These are phyloP conservation scores for Cochlearius cochlearius DNA, from an alignment of 2,113 vertebrate genomes.

Conservation along the genomic window DNA sequence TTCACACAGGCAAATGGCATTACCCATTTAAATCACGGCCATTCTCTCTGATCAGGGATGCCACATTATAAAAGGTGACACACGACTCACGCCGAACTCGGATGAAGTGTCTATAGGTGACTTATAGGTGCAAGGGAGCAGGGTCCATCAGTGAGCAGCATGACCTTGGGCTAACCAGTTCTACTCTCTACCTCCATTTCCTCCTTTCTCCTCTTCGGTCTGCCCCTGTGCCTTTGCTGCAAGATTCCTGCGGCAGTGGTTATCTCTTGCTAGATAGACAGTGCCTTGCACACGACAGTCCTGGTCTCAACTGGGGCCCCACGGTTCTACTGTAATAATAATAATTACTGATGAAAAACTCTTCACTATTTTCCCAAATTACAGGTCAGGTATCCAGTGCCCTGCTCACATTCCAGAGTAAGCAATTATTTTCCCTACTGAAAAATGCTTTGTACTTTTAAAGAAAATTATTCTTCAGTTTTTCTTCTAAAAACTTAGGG, in stretches of 20 bases:
- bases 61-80: accelerated
- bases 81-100: accelerated
- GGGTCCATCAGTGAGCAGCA: neutral
- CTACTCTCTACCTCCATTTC: neutral
- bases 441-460: constrained; percentile 52
- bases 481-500: neutral
- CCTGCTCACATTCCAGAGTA: constrained; percentile 23
- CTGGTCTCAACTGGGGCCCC: constrained; percentile 5
- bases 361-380: constrained; percentile 35
- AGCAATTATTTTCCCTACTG: constrained; percentile 30
- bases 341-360: constrained; percentile 42
- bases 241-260: neutral
- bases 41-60: neutral
- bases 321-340: constrained; percentile 2
- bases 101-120: neutral
- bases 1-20: neutral
- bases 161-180: neutral
- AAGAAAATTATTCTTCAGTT: neutral
- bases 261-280: neutral
- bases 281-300: neutral
- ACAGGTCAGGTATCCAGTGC: constrained; percentile 43
- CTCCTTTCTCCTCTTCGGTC: neutral
- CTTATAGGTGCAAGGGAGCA: neutral
- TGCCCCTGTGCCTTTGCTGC: neutral
- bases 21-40: neutral